Evolutionary conservation across 2,113 vertebrate genomes (phyloP).

Genomic region (Lophochroa leadbeateri): DNA sequence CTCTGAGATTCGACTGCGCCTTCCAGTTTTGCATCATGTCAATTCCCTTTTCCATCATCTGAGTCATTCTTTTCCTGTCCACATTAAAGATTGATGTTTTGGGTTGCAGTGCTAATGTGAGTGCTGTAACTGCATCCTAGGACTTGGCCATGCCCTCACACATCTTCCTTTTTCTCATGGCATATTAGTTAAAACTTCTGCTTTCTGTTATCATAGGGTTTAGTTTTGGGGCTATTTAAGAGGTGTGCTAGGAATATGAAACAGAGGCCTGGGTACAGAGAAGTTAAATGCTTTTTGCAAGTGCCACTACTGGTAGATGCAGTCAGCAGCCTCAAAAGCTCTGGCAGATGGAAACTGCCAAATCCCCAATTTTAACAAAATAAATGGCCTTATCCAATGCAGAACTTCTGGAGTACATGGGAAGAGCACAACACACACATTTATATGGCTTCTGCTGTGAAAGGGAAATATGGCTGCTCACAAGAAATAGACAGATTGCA

Average conservation of each 20-base stretch:
- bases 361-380: background rate
- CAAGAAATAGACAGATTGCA: background rate
- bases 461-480: background rate
- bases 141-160: background rate
- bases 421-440: background rate
- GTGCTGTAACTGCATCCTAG: background rate
- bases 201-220: background rate
- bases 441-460: background rate
- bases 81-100: background rate
- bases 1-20: background rate
- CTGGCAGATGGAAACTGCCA: background rate
- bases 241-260: background rate
- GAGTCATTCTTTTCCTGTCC: background rate
- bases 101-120: background rate
- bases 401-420: background rate
- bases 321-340: background rate
- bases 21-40: background rate
- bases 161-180: background rate
- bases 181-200: background rate
- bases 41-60: background rate
- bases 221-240: background rate
- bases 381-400: background rate
- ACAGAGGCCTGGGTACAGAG: background rate
- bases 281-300: background rate
- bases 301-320: accelerated